Conservation (phyloP, 2,797 vertebrate genomes). For the Muscicapa comitata region DNA sequence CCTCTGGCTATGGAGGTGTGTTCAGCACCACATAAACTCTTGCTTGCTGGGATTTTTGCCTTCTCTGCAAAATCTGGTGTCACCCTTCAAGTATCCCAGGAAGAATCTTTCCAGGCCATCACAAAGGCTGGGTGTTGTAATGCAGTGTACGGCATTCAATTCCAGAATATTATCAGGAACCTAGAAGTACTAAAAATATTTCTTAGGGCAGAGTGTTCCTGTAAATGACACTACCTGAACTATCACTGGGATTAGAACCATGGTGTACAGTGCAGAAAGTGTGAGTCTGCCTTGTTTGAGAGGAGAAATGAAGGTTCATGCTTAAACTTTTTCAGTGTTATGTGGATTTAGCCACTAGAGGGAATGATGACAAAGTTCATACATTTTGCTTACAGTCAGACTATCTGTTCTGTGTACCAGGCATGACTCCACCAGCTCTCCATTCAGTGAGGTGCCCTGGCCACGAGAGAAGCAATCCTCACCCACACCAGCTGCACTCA, state of each 20-base stretch:
- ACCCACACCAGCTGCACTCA: neutral
- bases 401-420: neutral
- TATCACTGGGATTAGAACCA: neutral
- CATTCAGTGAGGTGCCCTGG: fast-evolving
- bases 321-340: neutral
- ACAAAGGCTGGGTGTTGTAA: neutral
- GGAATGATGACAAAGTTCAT: neutral
- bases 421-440: neutral
- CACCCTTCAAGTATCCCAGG: neutral
- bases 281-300: neutral
- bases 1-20: neutral
- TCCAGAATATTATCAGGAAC: neutral
- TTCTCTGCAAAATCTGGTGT: neutral
- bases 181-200: neutral
- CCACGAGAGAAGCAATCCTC: neutral
- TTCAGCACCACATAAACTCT: neutral
- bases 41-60: neutral
- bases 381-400: neutral
- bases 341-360: constrained; percentile 27
- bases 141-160: neutral
- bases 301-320: neutral
- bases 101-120: neutral
- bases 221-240: neutral
- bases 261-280: neutral
- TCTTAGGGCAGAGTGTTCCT: neutral